Evolutionary conservation across 2,797 vertebrate genomes (phyloP).

Genomic region (Florisuga fusca): DNA sequence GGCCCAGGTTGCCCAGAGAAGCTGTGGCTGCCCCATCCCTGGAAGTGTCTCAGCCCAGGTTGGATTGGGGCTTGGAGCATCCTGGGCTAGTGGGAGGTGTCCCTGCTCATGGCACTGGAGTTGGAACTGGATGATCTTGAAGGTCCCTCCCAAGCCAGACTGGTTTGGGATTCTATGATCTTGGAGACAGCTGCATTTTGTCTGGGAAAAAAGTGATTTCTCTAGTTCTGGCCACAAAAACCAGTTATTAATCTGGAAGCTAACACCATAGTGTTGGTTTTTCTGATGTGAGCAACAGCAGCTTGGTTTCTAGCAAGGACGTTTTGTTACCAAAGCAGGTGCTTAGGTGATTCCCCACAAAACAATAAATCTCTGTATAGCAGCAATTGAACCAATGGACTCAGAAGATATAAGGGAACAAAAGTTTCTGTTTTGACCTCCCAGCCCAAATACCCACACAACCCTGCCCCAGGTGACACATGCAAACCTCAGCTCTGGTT

Average conservation of each 20-base stretch:
- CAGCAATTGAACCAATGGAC: not conserved
- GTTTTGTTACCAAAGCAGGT: not conserved
- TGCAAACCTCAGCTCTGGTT: not conserved
- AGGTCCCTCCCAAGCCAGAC: no score
- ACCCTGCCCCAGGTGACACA: not conserved
- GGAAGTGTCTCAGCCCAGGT: no score
- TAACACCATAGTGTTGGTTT: not conserved
- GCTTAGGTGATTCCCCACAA: not conserved
- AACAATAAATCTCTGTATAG: not conserved
- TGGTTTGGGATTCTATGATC: not conserved
- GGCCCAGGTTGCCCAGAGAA: no score
- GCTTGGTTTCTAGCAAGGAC: not conserved
- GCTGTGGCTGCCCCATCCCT: no score
- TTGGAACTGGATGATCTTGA: no score
- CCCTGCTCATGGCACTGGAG: no score
- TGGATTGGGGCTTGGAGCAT: no score
- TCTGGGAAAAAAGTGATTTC: not conserved
- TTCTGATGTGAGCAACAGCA: not conserved
- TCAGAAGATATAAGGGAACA: not conserved
- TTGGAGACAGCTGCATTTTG: not conserved
- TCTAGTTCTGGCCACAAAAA: not conserved
- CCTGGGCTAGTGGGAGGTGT: no score
- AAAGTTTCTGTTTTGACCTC: not conserved
- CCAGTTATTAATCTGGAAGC: not conserved
- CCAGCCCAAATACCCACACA: not conserved